Base-by-base conservation (phyloP, 2,888 invertebrate genomes). In the Terebella lapidaria region DNA sequence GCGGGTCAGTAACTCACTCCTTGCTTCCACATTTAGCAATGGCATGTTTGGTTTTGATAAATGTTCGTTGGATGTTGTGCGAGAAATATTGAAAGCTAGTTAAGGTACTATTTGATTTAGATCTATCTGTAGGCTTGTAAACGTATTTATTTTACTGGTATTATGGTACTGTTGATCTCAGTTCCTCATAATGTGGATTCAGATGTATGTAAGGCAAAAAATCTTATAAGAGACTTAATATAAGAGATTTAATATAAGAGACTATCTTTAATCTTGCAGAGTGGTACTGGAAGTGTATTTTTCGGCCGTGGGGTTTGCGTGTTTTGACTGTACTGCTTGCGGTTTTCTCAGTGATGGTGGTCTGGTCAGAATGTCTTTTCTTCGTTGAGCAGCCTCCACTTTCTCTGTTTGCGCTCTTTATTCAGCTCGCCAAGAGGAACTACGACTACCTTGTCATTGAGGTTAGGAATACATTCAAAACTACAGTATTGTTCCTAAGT, bases 301-400 rank as follows among this genome's bases (percentile, higher is more conserved):
- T 92, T 24, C 87, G 88, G 71, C 87, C 88, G 54, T 91, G 91
- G 74, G 86, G 89, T 62, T 84, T 91, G 70, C 90, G 89, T 77
- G 76, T 85, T 0, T 80, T 90, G 67, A 75, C 81, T 25, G 71
- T 82, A 3, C 58, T 81, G 3, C 88, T 93, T 1, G 83, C 91
- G 27, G 80, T 88, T 46, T 85, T 97, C 81, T 95, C 96, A 0
- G 82, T 90, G 26, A 87, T 90, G 75, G 94, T 99, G 30, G 92
- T 99, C n/a, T 96, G 97, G 96, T 97, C 96, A 0, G 99, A 99
- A 83, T 88, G 97, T 73, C 94, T 97, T 1, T 99, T 99, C 83
- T 99, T 99, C 84, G 90, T 90, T 75, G 88, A 90, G 72, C 83
- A 85, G 26, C 97, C 97, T 0, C 92, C 94, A 25, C 84, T 99